Evolutionary conservation across 2,113 vertebrate species (phyloP).

Genomic region (Clarias magur): DNA sequence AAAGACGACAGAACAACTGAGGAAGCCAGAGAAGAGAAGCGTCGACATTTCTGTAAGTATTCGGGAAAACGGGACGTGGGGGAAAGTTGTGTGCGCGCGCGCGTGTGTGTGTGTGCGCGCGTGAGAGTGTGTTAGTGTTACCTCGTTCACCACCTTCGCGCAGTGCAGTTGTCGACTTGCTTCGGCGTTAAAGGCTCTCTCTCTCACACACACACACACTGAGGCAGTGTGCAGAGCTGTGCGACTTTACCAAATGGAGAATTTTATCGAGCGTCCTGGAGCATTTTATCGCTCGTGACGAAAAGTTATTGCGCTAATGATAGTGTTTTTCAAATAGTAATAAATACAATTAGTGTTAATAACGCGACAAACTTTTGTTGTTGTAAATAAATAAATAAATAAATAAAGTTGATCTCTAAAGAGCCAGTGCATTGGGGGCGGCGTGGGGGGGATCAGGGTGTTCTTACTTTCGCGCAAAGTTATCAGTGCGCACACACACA

Average conservation of each 20-base stretch:
- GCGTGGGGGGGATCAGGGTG: background rate
- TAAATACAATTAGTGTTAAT: background rate
- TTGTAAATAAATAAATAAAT: background rate
- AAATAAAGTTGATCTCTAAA: background rate
- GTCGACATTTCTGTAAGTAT: constrained; percentile 67
- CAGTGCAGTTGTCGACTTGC: constrained; percentile 68
- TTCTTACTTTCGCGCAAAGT: background rate
- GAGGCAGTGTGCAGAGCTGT: background rate
- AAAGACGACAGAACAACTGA: constrained; percentile 61
- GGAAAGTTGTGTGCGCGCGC: constrained; percentile 66
- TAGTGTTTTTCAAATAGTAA: background rate
- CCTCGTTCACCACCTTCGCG: constrained; percentile 49
- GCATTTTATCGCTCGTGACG: background rate
- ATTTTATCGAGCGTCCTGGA: background rate
- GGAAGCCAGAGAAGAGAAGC: constrained; percentile 59
- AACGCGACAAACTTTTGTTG: background rate
- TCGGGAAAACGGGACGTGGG: constrained; percentile 45
- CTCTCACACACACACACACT: constrained; percentile 56
- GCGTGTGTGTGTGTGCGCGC: constrained; percentile 35
- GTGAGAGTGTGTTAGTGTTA: background rate
- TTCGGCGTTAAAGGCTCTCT: constrained; percentile 69
- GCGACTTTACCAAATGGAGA: background rate
- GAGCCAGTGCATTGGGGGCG: background rate
- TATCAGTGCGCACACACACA: background rate
- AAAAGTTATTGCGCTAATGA: too few species aligned